Evolutionary conservation across 2,888 invertebrate genomes (phyloP).

Genomic region (Lumbricus terrestris): DNA sequence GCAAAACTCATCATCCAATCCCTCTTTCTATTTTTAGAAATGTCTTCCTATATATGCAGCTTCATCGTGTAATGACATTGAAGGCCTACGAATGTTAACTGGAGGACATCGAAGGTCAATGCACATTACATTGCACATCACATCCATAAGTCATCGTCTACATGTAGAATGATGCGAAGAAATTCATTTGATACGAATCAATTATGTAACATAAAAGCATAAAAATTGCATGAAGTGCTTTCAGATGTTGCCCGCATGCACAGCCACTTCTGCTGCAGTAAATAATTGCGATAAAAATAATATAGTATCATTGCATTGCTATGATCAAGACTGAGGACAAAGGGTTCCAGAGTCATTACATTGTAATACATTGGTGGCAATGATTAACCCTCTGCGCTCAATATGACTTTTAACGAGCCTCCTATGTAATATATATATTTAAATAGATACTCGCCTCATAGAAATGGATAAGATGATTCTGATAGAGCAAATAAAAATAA

Average conservation of each 20-base stretch:
- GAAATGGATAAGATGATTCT: no score
- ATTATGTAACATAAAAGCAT: background rate
- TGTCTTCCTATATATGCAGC: no score
- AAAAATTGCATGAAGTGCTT: background rate
- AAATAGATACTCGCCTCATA: no score
- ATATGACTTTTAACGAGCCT: no score
- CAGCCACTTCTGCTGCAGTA: background rate
- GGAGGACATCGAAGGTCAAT: background rate
- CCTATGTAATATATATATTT: no score
- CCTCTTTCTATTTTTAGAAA: background rate
- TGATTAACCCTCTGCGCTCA: no score
- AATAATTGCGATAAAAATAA: background rate
- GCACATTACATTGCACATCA: no score
- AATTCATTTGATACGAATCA: background rate
- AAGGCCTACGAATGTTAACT: background rate
- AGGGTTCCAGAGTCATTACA: no score
- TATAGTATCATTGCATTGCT: no score
- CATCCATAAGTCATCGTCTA: background rate
- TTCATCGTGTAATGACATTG: background rate
- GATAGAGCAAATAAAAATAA: no score
- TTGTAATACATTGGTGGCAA: no score
- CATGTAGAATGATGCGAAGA: background rate
- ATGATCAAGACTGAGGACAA: background rate
- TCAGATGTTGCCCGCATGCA: background rate
- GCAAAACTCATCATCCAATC: background rate